Conservation (phyloP, 2,113 vertebrate species). For the Stercorarius parasiticus region DNA sequence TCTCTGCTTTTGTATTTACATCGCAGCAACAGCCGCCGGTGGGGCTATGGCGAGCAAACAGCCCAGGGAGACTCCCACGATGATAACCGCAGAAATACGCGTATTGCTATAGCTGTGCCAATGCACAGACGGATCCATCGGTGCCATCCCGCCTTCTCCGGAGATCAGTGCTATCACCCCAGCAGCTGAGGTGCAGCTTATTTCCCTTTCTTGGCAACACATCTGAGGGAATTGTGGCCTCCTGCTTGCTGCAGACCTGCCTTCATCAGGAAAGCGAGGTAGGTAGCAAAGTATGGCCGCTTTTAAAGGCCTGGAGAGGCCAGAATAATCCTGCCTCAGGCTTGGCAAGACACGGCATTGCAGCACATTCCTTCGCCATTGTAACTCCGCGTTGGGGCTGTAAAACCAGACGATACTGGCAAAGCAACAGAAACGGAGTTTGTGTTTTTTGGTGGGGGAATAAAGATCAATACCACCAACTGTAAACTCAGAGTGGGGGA, state of each 20-base stretch:
- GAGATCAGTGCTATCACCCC: neutral
- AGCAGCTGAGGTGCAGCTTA: neutral
- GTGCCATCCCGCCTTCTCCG: neutral
- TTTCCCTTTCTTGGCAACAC: neutral
- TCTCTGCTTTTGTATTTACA: neutral
- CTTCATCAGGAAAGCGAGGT: neutral
- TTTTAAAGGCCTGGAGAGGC: neutral
- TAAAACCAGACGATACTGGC: neutral
- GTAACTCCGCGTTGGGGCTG: neutral
- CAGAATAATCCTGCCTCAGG: neutral
- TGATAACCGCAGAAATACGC: accelerated
- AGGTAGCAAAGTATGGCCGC: neutral
- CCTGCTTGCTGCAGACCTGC: neutral
- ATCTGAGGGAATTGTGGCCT: neutral
- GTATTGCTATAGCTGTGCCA: neutral
- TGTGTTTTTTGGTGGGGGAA: constrained; percentile 6
- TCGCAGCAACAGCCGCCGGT: accelerated
- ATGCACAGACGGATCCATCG: neutral
- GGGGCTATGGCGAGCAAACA: neutral
- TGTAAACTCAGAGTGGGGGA: neutral
- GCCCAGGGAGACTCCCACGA: neutral
- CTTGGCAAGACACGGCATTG: neutral
- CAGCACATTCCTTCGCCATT: constrained; percentile 21
- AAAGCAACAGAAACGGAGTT: neutral
- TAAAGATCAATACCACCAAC: neutral